phyloP scores from a whole-genome alignment of 2,888 invertebrate genomes.

The Perdita meconis region DNA sequence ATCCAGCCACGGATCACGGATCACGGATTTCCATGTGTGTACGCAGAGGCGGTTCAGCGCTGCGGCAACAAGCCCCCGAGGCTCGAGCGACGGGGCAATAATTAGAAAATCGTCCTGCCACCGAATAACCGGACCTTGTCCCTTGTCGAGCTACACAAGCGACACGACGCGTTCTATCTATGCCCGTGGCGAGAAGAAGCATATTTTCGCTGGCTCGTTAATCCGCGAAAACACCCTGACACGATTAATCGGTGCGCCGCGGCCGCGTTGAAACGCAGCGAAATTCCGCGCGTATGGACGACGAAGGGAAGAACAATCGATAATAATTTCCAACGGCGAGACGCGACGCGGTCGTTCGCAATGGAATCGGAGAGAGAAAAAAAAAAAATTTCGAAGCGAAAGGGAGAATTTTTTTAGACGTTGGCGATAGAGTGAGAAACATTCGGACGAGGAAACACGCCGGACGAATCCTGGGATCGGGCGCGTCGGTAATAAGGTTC shows the following conservation, averaged over 20 bases:
- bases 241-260: slow-evolving; percentile 43
- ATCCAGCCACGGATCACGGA: slow-evolving; percentile 41
- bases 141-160: slow-evolving; percentile 60
- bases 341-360: too few species aligned
- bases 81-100: slow-evolving; percentile 71
- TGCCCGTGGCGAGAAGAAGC: slow-evolving; percentile 59
- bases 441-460: slow-evolving; percentile 38
- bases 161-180: slow-evolving; percentile 48
- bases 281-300: background rate
- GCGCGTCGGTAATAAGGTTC: slow-evolving; percentile 83
- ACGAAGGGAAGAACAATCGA: background rate
- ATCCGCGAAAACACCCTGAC: slow-evolving; percentile 56
- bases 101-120: slow-evolving; percentile 75
- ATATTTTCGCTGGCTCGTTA: slow-evolving; percentile 61
- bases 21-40: slow-evolving; percentile 62
- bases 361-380: too few species aligned
- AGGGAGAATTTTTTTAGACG: background rate
- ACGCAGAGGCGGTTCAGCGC: slow-evolving; percentile 53
- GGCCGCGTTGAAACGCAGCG: background rate
- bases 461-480: slow-evolving; percentile 73
- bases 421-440: background rate
- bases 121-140: slow-evolving; percentile 71
- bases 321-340: too few species aligned
- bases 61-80: slow-evolving; percentile 63
- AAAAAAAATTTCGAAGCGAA: background rate